phyloP scores from a whole-genome alignment of 2,113 vertebrate species.

The Saccopteryx leptura region DNA sequence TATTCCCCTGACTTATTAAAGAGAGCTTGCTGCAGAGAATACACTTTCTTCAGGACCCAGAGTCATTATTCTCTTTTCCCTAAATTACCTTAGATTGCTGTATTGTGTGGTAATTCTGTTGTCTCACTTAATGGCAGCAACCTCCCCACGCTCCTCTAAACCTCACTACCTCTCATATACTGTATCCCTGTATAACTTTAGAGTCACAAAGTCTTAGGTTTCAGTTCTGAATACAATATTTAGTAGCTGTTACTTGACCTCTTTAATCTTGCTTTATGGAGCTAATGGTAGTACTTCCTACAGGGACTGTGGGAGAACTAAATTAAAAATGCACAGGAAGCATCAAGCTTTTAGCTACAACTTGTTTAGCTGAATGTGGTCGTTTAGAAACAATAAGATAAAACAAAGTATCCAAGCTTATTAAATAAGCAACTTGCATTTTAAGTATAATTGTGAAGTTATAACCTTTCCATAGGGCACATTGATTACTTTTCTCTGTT shows the following conservation, averaged over 20 bases:
- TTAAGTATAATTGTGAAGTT: constrained; percentile 11
- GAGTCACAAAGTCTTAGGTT: background rate
- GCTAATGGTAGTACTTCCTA: background rate
- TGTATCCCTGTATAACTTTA: background rate
- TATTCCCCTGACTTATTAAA: background rate
- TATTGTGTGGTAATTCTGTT: background rate
- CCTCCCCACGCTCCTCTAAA: background rate
- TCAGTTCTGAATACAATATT: background rate
- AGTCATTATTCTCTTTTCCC: constrained; percentile 16
- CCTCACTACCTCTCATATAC: background rate
- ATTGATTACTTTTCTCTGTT: background rate
- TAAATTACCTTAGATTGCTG: background rate
- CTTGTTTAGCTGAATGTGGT: background rate
- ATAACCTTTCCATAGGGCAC: background rate
- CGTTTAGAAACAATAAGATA: background rate
- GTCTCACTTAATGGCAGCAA: background rate
- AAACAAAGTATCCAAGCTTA: background rate
- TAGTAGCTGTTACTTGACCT: background rate
- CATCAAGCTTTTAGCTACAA: background rate
- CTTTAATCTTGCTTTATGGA: background rate
- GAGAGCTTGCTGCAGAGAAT: background rate
- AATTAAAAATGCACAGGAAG: background rate
- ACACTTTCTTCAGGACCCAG: background rate
- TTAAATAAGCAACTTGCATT: background rate
- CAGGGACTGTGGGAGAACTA: background rate